Evolutionary conservation across 2,888 invertebrate genomes (phyloP).

Genomic region (Patella depressa): DNA sequence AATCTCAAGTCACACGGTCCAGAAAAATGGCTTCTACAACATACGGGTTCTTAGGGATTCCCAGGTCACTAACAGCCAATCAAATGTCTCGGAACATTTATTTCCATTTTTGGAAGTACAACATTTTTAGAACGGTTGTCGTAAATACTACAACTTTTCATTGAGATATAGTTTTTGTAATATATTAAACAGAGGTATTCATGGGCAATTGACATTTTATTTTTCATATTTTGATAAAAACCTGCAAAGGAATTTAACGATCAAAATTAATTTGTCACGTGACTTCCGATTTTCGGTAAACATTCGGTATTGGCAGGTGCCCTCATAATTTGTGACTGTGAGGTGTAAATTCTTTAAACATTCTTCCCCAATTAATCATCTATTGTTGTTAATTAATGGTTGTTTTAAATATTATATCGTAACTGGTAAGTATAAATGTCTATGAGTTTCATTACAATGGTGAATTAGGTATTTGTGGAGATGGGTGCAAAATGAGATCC

Average conservation of each 20-base stretch:
- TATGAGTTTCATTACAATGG: no score
- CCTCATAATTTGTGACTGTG: background rate
- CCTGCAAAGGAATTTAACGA: background rate
- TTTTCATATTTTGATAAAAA: no score
- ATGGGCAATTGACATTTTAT: no score
- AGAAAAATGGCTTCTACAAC: conserved; percentile 36
- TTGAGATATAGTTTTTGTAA: no score
- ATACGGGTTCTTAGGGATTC: conserved; percentile 38
- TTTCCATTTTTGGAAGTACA: conserved; percentile 41
- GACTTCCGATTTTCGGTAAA: conserved; percentile 51
- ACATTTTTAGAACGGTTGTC: background rate
- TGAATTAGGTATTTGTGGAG: no score
- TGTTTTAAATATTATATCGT: no score
- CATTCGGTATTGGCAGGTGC: background rate
- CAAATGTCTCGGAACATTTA: conserved; percentile 34
- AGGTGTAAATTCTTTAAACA: no score
- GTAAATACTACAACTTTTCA: background rate
- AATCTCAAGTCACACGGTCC: conserved; percentile 17
- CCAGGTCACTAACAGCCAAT: conserved; percentile 36
- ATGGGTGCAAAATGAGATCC: no score
- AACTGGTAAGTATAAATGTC: no score
- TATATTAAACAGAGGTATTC: no score
- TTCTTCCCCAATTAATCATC: no score
- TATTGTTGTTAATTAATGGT: no score
- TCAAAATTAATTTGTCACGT: conserved; percentile 38